phyloP scores from a whole-genome alignment of 2,888 invertebrate genomes.

The Noctua janthe region DNA sequence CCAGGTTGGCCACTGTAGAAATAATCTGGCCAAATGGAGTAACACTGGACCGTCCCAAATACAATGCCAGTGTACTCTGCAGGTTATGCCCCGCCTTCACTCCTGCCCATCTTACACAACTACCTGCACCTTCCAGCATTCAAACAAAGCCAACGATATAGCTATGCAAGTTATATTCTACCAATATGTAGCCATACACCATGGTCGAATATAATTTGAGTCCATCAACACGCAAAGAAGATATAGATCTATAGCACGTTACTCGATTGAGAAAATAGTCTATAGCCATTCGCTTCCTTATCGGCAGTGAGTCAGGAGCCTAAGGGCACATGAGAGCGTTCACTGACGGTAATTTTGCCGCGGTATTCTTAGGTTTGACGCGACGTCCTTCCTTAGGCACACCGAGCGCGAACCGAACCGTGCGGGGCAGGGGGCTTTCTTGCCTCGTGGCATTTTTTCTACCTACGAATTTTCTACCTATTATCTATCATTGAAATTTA shows the following conservation, averaged over 20 bases:
- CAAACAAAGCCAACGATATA: not conserved
- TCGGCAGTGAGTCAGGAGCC: not conserved
- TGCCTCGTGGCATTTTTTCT: not conserved
- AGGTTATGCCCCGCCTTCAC: not conserved
- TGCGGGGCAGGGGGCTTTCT: not conserved
- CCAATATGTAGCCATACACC: not conserved
- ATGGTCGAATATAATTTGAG: not conserved
- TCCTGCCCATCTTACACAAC: too few species aligned
- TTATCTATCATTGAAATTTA: not conserved
- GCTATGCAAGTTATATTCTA: not conserved
- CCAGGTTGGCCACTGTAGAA: not conserved
- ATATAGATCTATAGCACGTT: not conserved
- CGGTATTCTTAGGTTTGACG: not conserved
- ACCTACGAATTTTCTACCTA: not conserved
- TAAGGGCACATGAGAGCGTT: not conserved
- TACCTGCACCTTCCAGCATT: not conserved
- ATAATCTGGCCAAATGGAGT: not conserved
- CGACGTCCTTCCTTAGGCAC: not conserved
- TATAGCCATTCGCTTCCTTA: not conserved
- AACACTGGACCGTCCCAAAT: not conserved
- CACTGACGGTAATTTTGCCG: not conserved
- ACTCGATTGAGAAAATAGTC: not conserved
- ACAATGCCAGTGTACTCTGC: not conserved
- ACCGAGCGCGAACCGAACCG: not conserved
- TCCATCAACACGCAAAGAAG: too few species aligned